Evolutionary conservation across 2,888 invertebrate species (phyloP), one percentile per base, ranked within the genome.

Genomic region (Argyresthia albistria): DNA sequence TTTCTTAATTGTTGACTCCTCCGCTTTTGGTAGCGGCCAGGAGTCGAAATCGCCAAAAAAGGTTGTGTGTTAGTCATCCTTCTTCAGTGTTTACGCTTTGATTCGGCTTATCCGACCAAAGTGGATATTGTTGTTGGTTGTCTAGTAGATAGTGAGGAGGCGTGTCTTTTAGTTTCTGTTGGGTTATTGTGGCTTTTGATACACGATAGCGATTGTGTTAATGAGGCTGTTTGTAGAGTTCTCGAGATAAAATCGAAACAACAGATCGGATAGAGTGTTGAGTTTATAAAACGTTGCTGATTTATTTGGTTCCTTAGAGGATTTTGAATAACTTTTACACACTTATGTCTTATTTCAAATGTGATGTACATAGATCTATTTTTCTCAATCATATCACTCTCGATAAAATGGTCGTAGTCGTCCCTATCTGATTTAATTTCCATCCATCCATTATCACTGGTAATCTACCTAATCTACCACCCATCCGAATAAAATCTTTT

Each of bases 21-120:
- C 61, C 70, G 56, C 60, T 62, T 67, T 66, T 62, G 57, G 68
- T 51, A 53, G 56, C 55, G 57, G 56, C 53, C 60, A 60, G 64
- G 62, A 58, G 65, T 64, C 65, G 61, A 61, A 68, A 67, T 64
- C 58, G 55, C 61, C 70, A 59, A 59, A 69, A 59, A 66, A 57
- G 65, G 69, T 9, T 35, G 63, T 10, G 52, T 37, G 39, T 62
- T 60, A 61, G 60, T 59, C 59, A 62, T 54, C 37, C 63, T 53
- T 63, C 66, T 67, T 66, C 65, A 59, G 25, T 62, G 55, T 51
- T 56, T 46, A 58, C 59, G 58, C 51, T 35, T 14, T 42, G 50
- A 7, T 49, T 14, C 11, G 14, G 37, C 35, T 46, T 10, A 49
- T n/a, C 15, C 16, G 8, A 36, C 14, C 48, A 12, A 37, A 9